These are phyloP conservation scores for Pseudopipra pipra DNA, from an alignment of 2,113 vertebrate genomes.

Conservation along the genomic window DNA sequence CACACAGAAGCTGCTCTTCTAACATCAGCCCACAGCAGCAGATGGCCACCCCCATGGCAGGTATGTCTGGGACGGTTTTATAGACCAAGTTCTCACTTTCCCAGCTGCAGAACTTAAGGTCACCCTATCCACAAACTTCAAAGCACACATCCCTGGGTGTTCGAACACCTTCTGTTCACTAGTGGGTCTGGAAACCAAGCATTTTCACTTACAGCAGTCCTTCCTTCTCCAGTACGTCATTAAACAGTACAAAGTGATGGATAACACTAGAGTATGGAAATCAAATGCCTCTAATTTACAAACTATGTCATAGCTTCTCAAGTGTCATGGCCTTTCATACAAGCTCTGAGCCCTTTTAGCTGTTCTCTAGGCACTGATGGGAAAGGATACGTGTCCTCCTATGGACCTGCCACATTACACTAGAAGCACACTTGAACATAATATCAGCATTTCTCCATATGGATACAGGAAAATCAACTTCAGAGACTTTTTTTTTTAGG, in stretches of 20 bases:
- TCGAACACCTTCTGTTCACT: background rate
- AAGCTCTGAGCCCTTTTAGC: background rate
- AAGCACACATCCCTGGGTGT: background rate
- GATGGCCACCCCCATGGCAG: background rate
- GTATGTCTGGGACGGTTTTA: background rate
- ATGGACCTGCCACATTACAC: background rate
- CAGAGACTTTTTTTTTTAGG: background rate
- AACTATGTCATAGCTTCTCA: background rate
- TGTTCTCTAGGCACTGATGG: background rate
- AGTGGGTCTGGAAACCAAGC: background rate
- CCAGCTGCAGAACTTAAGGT: background rate
- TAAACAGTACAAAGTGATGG: background rate
- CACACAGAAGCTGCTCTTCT: background rate
- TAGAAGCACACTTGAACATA: background rate
- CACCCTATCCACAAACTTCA: background rate
- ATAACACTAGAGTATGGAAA: fast-evolving
- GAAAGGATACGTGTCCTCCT: background rate
- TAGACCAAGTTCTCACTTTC: background rate
- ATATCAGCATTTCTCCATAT: fast-evolving
- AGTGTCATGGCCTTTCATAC: background rate
- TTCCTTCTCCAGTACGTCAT: background rate
- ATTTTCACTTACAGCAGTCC: background rate
- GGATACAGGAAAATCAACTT: background rate
- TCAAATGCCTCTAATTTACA: background rate
- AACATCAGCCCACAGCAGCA: background rate